Conservation (phyloP, 2,797 vertebrate genomes). For the Gambusia yucatana region DNA sequence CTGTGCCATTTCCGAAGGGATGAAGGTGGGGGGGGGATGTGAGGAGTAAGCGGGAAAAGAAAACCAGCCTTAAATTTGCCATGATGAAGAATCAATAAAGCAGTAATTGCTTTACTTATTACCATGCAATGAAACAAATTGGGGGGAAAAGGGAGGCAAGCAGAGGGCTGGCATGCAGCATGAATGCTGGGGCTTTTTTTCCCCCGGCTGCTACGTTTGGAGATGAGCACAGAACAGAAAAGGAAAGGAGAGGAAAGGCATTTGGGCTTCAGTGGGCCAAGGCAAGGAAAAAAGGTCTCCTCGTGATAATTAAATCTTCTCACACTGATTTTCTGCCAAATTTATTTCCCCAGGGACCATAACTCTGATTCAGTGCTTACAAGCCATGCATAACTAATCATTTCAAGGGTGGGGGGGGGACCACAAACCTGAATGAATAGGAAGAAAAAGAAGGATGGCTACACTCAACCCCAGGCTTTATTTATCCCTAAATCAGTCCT, state of each 20-base stretch:
- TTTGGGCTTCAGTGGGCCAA: slow-evolving; percentile 78
- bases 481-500: slow-evolving; percentile 71
- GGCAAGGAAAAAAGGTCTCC: slow-evolving; percentile 88
- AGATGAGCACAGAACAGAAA: slow-evolving; percentile 39
- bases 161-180: slow-evolving; percentile 83
- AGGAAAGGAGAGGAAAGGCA: slow-evolving; percentile 38
- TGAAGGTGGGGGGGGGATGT: slow-evolving; percentile 21
- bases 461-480: slow-evolving; percentile 57
- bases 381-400: slow-evolving; percentile 92
- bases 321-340: slow-evolving; percentile 98
- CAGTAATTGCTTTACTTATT: slow-evolving; percentile 98
- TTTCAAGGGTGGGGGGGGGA: slow-evolving; percentile 76
- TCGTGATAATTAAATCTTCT: slow-evolving; percentile 99
- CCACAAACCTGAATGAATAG: slow-evolving; percentile 73
- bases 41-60: slow-evolving; percentile 36
- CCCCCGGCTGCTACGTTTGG: slow-evolving; percentile 65
- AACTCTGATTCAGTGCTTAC: slow-evolving; percentile 89
- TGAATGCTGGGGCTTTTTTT: slow-evolving; percentile 72
- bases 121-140: slow-evolving; percentile 87
- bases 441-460: slow-evolving; percentile 56
- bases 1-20: slow-evolving; percentile 78
- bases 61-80: slow-evolving; percentile 92
- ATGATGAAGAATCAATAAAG: slow-evolving; percentile 98
- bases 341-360: slow-evolving; percentile 95
- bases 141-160: slow-evolving; percentile 82